Conservation (phyloP, 1,140 invertebrate genomes). For the Chrysopa pallens region DNA sequence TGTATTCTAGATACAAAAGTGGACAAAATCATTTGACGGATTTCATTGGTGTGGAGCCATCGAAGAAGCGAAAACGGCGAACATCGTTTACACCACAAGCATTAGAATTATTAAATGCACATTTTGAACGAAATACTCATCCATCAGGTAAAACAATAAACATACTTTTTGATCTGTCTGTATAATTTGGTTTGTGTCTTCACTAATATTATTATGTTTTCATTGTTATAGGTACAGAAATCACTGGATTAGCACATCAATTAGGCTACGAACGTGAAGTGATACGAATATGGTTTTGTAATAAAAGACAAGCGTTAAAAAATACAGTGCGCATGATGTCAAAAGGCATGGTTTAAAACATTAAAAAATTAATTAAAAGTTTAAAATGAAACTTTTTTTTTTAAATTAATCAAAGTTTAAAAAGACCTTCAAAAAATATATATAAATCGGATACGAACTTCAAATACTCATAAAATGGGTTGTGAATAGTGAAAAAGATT, state of each 20-base stretch:
- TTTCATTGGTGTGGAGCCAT: slow-evolving; percentile 89
- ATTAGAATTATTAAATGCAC: slow-evolving; percentile 80
- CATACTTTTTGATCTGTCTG: neutral
- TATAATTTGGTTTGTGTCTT: neutral
- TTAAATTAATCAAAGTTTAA: neutral
- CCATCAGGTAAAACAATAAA: slow-evolving; percentile 63
- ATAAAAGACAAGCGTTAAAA: slow-evolving; percentile 91
- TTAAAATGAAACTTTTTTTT: neutral
- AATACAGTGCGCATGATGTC: slow-evolving; percentile 88
- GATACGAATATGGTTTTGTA: slow-evolving; percentile 98
- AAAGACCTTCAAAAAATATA: neutral
- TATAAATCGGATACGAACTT: neutral
- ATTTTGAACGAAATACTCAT: slow-evolving; percentile 94
- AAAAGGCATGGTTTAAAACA: slow-evolving; percentile 41
- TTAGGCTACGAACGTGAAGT: slow-evolving; percentile 94
- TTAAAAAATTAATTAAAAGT: neutral
- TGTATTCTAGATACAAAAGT: slow-evolving; percentile 63
- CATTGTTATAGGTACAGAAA: slow-evolving; percentile 68
- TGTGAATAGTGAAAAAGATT: neutral
- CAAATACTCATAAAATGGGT: neutral
- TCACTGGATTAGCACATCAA: slow-evolving; percentile 85
- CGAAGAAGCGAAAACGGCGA: slow-evolving; percentile 87
- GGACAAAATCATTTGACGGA: slow-evolving; percentile 85
- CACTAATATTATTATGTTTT: slow-evolving; percentile 4
- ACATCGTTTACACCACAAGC: slow-evolving; percentile 95